Evolutionary conservation across 1,140 invertebrate genomes (phyloP).

Genomic region (Bemisia tabaci): DNA sequence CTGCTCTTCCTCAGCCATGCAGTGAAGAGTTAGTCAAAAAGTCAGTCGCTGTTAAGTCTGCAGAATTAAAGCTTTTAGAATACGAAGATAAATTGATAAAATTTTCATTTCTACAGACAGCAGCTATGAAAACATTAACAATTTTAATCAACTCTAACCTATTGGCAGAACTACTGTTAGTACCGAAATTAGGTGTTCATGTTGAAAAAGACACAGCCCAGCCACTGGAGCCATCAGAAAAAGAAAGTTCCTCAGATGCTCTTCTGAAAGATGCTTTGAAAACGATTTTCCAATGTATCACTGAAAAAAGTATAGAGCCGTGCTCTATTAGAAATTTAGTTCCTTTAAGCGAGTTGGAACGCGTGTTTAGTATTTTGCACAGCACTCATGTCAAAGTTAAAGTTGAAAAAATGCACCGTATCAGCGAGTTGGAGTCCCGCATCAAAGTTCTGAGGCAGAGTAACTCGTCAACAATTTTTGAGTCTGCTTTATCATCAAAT

Average conservation of each 20-base stretch:
- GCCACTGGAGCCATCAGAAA: not conserved
- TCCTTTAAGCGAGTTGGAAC: slow-evolving; percentile 37
- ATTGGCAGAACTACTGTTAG: slow-evolving; percentile 40
- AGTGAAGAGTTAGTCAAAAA: slow-evolving; percentile 6
- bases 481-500: not conserved
- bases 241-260: not conserved
- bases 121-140: slow-evolving; percentile 40
- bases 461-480: not conserved
- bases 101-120: slow-evolving; percentile 38
- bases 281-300: slow-evolving; percentile 24
- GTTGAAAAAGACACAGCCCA: not conserved
- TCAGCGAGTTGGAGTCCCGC: slow-evolving; percentile 20
- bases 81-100: slow-evolving; percentile 33
- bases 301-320: slow-evolving; percentile 34
- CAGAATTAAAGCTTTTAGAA: slow-evolving; percentile 27
- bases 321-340: slow-evolving; percentile 33
- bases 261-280: not conserved
- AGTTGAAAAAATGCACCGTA: slow-evolving; percentile 26
- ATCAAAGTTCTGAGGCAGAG: not conserved
- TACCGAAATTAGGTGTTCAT: slow-evolving; percentile 24
- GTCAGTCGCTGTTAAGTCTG: slow-evolving; percentile 10
- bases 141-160: slow-evolving; percentile 35
- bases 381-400: slow-evolving; percentile 32
- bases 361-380: slow-evolving; percentile 39
- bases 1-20: not conserved